phyloP scores from a whole-genome alignment of 2,113 vertebrate genomes.

The Atractosteus spatula region DNA sequence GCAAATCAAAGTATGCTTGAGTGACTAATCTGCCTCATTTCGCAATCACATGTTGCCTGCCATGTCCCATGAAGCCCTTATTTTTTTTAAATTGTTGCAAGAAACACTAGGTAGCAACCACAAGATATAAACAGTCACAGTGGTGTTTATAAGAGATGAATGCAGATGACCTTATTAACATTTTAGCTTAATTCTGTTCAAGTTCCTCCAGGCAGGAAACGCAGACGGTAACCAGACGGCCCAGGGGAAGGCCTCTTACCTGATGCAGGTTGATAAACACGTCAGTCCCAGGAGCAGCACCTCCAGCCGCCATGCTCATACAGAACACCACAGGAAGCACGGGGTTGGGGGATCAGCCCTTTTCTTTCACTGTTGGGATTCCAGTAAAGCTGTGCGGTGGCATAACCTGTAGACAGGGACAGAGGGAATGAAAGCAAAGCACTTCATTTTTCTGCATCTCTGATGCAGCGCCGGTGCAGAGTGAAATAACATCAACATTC shows the following conservation, averaged over 20 bases:
- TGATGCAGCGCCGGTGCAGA: no score
- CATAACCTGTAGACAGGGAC: conserved; percentile 75
- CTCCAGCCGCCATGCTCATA: conserved; percentile 83
- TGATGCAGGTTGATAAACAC: conserved; percentile 75
- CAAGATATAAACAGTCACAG: not conserved
- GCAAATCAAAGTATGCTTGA: no score
- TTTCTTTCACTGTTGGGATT: conserved; percentile 82
- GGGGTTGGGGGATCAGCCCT: conserved; percentile 72
- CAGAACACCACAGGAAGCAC: conserved; percentile 49
- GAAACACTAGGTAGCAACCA: no score
- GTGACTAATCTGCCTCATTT: no score
- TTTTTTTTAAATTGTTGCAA: no score
- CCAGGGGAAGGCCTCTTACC: conserved; percentile 58
- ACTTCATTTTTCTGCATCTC: no score
- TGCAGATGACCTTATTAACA: conserved; percentile 15
- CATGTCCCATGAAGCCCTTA: no score
- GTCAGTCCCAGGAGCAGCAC: conserved; percentile 71
- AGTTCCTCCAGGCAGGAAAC: not conserved
- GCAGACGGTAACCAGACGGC: not conserved
- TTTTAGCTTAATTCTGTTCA: not conserved
- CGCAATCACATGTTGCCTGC: no score
- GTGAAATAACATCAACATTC: no score
- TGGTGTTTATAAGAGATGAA: not conserved
- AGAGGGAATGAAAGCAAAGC: not conserved
- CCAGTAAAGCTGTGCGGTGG: conserved; percentile 78